Evolutionary conservation across 92 coral and sea anemone species (phyloP), one percentile per base, ranked within the genome.

Genomic region (Porites rus): DNA sequence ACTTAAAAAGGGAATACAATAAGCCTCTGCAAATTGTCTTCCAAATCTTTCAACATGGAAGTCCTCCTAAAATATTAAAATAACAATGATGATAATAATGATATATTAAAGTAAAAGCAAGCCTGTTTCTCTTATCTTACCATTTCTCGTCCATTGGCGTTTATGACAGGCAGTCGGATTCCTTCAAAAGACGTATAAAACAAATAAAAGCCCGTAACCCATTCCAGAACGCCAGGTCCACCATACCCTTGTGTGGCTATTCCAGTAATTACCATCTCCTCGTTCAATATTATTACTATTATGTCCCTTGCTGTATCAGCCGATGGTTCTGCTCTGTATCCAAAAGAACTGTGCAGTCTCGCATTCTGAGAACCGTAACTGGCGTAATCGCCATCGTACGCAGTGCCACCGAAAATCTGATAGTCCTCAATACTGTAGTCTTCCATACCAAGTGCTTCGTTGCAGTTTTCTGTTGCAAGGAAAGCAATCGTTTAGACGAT

Each of bases 181-280:
- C 87, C 87, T 11, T 3, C 21, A 0, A 80, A 13, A 63, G 74
- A 54, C n/a, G 16, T 64, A 38, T 83, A 83, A 50, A 83, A 25
- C 51, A 83, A 0, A 21, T 65, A 21, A 56, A 62, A 83, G 52
- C 63, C 77, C 5, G 87, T 75, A 16, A 92, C 84, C 94, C 94
- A 92, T 84, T 88, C 94, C 21, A 67, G 59, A 59, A 80, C 74
- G 8, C 65, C 69, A 17, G 76, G 52, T 28, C 75, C 87, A 4
- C 85, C 94, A 76, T 64, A 79, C 12, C 94, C 94, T 61, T 92
- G 94, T 17, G 92, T 92, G 0, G 92, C 87, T 62, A 92, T 84
- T 10, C 84, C 94, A 5, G 94, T 92, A 51, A 92, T 28, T 2
- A 88, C 72, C 88, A 76, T 84, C 1, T 81, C 79, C 81, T 84